Conservation (phyloP, 1,140 invertebrate genomes). For the Pseudachorutes palmiensis region DNA sequence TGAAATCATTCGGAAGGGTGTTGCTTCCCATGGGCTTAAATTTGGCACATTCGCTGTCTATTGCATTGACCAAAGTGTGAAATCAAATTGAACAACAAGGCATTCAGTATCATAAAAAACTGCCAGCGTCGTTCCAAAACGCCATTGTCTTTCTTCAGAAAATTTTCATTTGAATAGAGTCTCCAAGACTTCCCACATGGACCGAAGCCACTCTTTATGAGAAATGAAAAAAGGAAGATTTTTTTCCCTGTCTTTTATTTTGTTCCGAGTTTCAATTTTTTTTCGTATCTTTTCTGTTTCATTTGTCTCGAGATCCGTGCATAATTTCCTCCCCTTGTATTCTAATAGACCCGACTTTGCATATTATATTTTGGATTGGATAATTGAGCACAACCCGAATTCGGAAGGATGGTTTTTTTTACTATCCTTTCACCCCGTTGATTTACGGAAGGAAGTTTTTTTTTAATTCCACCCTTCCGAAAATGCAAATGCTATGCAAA, state of each 20-base stretch:
- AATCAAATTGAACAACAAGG: slow-evolving; percentile 9
- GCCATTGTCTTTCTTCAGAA: background rate
- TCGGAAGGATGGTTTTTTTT: background rate
- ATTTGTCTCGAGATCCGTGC: slow-evolving; percentile 1
- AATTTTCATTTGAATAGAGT: slow-evolving; percentile 7
- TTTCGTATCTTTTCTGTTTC: background rate
- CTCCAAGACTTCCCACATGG: background rate
- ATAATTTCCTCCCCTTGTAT: background rate
- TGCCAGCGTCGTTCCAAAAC: no score
- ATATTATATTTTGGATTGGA: slow-evolving; percentile 1
- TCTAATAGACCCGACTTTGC: background rate
- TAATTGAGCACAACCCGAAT: background rate
- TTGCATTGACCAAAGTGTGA: slow-evolving; percentile 15
- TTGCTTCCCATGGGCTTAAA: no score
- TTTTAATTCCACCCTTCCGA: background rate
- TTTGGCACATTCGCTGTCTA: no score
- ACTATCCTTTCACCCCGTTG: background rate
- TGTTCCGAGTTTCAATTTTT: background rate
- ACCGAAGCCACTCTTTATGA: background rate
- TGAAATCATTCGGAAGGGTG: no score
- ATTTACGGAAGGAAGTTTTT: background rate
- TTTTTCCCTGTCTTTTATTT: background rate
- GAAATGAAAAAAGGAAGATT: background rate
- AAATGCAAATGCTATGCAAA: background rate
- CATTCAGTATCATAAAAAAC: background rate